Conservation (phyloP, 2,113 vertebrate species). For the Patagioenas fasciata region DNA sequence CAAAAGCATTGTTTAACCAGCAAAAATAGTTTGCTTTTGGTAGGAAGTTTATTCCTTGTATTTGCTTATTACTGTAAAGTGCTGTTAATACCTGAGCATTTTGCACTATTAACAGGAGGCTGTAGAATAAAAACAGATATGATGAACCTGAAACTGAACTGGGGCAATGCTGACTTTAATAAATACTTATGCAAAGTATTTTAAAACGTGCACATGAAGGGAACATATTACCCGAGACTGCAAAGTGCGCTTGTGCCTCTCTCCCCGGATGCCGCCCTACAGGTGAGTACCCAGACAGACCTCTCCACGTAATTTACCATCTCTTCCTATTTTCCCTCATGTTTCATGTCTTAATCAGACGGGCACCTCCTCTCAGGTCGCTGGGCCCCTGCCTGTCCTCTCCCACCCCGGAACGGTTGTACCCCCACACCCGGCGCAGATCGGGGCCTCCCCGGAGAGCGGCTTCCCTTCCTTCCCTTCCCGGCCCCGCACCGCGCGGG, state of each 20-base stretch:
- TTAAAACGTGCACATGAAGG: background rate
- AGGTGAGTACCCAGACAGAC: background rate
- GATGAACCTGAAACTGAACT: background rate
- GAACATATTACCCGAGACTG: accelerated
- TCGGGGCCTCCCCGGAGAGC: background rate
- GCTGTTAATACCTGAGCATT: accelerated
- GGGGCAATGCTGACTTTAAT: background rate
- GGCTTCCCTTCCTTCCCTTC: no score
- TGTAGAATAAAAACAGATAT: accelerated
- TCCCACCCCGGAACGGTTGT: background rate
- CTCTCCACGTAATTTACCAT: accelerated
- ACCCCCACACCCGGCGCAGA: background rate
- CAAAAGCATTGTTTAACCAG: background rate
- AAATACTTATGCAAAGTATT: background rate
- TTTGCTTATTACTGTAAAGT: background rate
- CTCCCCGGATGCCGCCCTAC: background rate
- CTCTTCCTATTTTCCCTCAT: accelerated
- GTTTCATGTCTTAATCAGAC: accelerated
- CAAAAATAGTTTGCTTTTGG: background rate
- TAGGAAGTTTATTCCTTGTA: background rate
- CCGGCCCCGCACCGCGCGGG: no score
- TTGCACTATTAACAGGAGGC: background rate
- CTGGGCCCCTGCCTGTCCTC: accelerated
- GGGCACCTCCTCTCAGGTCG: background rate
- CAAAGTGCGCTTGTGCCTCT: background rate